These are phyloP conservation scores for Monomorium pharaonis DNA, from an alignment of 1,140 invertebrate species.

Conservation along the genomic window DNA sequence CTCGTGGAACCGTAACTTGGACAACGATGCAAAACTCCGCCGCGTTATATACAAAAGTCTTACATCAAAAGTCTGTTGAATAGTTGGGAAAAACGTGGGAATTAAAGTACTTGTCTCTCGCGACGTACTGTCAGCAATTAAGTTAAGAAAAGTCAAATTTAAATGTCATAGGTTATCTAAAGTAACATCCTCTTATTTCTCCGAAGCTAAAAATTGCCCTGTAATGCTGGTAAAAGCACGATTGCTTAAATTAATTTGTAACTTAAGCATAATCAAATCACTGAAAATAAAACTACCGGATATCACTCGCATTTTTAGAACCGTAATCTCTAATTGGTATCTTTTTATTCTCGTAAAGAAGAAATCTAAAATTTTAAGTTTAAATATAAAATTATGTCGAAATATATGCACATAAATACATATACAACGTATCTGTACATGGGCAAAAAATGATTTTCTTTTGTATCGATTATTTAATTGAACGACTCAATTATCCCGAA, in stretches of 20 bases:
- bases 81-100: slow-evolving; percentile 5
- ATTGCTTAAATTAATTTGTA: no score
- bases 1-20: slow-evolving; percentile 5
- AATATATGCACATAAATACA: neutral
- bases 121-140: neutral
- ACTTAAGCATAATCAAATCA: neutral
- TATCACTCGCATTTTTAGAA: neutral
- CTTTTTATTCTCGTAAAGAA: neutral
- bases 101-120: neutral
- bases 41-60: neutral
- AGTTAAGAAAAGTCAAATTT: neutral
- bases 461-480: neutral
- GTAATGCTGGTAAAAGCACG: no score
- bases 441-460: neutral
- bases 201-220: neutral
- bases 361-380: neutral
- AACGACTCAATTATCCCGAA: slow-evolving; percentile 17
- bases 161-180: neutral
- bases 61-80: neutral
- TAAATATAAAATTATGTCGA: neutral
- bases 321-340: neutral
- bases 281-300: neutral
- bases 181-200: no score
- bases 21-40: neutral
- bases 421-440: neutral